These are phyloP conservation scores for Manis pentadactyla DNA, from an alignment of 2,797 vertebrate species.

Conservation along the genomic window DNA sequence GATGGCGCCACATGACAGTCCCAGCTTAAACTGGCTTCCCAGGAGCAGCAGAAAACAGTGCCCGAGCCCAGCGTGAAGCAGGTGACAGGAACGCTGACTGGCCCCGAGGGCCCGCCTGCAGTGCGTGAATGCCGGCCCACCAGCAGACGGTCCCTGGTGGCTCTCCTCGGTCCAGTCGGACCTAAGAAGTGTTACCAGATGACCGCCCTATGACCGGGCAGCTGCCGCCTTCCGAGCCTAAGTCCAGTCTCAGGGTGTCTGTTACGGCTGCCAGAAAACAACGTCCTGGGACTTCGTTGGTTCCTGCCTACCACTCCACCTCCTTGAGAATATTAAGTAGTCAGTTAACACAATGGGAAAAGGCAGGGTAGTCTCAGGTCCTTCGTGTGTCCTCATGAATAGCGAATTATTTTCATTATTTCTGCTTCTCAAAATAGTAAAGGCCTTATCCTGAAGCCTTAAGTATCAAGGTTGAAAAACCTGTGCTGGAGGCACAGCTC, in stretches of 20 bases:
- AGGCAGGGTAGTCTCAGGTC: too few relatives aligned
- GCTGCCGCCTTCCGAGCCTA: not conserved
- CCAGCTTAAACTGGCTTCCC: not conserved
- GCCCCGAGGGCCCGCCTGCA: too few relatives aligned
- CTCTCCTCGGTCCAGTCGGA: rapidly evolving
- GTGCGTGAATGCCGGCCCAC: rapidly evolving
- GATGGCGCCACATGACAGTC: not conserved
- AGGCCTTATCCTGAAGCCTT: not conserved
- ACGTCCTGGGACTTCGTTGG: rapidly evolving
- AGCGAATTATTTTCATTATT: not conserved
- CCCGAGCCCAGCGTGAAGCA: not conserved
- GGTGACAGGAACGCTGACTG: rapidly evolving
- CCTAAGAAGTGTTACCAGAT: rapidly evolving
- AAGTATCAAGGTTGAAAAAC: too few relatives aligned
- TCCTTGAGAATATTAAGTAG: not conserved
- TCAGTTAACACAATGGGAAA: not conserved
- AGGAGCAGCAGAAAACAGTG: not conserved
- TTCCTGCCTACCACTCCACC: too few relatives aligned
- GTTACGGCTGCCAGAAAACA: rapidly evolving
- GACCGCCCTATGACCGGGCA: not conserved
- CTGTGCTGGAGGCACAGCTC: rapidly evolving
- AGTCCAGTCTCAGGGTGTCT: rapidly evolving
- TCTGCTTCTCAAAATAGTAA: not conserved
- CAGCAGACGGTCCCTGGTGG: rapidly evolving
- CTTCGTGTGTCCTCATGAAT: not conserved